These are phyloP conservation scores for Gallinago paraguaiae DNA, from an alignment of 2,113 vertebrate genomes.

Conservation along the genomic window DNA sequence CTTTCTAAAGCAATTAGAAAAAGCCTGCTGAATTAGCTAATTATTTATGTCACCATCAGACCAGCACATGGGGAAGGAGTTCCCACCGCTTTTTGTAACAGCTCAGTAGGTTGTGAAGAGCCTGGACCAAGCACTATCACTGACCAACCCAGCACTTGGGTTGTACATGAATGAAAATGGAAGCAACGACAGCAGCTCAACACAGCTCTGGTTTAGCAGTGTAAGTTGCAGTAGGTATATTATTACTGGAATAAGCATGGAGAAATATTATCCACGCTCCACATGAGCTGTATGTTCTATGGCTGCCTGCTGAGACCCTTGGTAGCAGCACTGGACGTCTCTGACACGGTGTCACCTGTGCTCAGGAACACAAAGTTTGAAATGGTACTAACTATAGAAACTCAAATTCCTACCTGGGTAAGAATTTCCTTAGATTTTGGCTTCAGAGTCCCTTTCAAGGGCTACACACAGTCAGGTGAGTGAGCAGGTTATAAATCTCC, in stretches of 20 bases:
- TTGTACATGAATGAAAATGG: rapidly evolving
- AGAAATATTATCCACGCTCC: neutral
- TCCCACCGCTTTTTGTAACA: neutral
- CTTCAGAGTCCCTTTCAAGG: neutral
- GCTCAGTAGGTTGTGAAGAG: neutral
- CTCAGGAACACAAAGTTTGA: neutral
- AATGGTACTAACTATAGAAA: neutral
- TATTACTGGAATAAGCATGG: neutral
- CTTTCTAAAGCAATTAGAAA: neutral
- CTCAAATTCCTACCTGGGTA: neutral
- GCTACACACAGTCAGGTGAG: neutral
- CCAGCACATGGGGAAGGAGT: neutral
- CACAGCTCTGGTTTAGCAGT: neutral
- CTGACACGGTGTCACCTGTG: rapidly evolving
- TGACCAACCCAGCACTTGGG: rapidly evolving
- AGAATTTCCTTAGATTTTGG: neutral
- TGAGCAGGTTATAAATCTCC: neutral
- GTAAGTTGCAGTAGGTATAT: neutral
- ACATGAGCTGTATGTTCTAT: rapidly evolving
- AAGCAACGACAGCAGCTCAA: rapidly evolving
- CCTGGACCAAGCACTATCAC: neutral
- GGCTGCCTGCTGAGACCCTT: rapidly evolving
- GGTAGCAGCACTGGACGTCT: neutral
- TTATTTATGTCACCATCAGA: neutral
- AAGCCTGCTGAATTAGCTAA: neutral